These are phyloP conservation scores for Phoeniculus purpureus DNA, from an alignment of 2,797 vertebrate species.

Conservation along the genomic window DNA sequence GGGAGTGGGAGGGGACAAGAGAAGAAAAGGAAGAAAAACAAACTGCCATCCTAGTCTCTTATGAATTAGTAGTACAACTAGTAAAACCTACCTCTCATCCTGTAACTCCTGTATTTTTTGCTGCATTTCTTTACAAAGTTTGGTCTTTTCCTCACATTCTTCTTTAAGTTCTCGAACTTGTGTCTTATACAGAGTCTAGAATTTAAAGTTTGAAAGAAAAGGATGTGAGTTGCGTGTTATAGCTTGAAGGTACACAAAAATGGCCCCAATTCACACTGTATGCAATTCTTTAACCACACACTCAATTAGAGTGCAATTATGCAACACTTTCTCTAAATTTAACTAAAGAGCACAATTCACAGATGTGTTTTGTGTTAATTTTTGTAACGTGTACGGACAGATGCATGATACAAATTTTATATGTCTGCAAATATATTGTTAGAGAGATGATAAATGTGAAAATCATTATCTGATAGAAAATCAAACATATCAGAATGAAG, in stretches of 20 bases:
- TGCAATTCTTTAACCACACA: not conserved
- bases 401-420: not conserved
- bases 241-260: not conserved
- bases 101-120: constrained; percentile 89
- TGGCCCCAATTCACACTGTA: not conserved
- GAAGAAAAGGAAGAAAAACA: not conserved
- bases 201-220: constrained; percentile 30
- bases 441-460: not conserved
- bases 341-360: not conserved
- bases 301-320: not conserved
- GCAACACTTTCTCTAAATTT: not conserved
- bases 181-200: constrained; percentile 95
- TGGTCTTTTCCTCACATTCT: constrained; percentile 89
- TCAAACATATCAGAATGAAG: not conserved
- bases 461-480: not conserved
- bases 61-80: not conserved
- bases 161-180: constrained; percentile 96
- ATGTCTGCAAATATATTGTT: not conserved
- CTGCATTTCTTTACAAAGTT: constrained; percentile 87
- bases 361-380: not conserved
- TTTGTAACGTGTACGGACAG: not conserved
- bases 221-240: not conserved
- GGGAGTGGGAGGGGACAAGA: too few relatives aligned
- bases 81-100: constrained; percentile 87
- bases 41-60: not conserved